Percentiles rank a stretch among this genome's conserved stretches.
phyloP scores from a whole-genome alignment of 2,888 invertebrate species.

The Apoda limacodes region DNA sequence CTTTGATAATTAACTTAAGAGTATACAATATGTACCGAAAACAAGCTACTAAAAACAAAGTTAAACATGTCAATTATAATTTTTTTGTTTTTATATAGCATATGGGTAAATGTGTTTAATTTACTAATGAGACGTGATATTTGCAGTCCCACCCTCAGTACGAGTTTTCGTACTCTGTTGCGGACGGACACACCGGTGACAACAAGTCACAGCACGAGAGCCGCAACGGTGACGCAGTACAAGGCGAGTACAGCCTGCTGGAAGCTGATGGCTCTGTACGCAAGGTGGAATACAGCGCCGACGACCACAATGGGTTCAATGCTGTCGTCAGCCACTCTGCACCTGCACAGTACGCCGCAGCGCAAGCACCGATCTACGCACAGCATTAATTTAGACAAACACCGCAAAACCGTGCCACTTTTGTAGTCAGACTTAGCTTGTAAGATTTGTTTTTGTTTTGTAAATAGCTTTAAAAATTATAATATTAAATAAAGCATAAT shows the following conservation, averaged over 20 bases:
- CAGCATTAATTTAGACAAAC: constrained; percentile 35
- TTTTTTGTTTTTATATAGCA: too few relatives aligned
- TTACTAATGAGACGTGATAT: constrained; percentile 1
- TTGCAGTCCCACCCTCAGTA: constrained; percentile 69
- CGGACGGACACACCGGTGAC: constrained; percentile 70
- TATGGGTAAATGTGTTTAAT: too few relatives aligned
- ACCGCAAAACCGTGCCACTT: too few relatives aligned
- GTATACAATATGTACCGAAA: too few relatives aligned
- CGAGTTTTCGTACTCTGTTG: constrained; percentile 68
- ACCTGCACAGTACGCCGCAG: constrained; percentile 32
- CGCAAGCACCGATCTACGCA: constrained; percentile 30
- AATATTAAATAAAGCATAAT: too few relatives aligned
- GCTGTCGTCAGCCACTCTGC: constrained; percentile 52
- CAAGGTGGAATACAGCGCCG: constrained; percentile 64
- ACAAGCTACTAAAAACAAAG: too few relatives aligned
- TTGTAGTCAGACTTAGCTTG: too few relatives aligned
- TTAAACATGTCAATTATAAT: too few relatives aligned
- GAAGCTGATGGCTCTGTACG: constrained; percentile 67
- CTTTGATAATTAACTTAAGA: too few relatives aligned
- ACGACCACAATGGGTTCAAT: constrained; percentile 64
- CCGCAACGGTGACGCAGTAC: constrained; percentile 72
- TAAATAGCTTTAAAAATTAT: too few relatives aligned
- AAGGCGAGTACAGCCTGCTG: constrained; percentile 57
- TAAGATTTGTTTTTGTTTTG: too few relatives aligned
- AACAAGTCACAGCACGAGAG: constrained; percentile 71